Base-by-base conservation (phyloP, 2,113 vertebrate species). In the Steatornis caripensis region DNA sequence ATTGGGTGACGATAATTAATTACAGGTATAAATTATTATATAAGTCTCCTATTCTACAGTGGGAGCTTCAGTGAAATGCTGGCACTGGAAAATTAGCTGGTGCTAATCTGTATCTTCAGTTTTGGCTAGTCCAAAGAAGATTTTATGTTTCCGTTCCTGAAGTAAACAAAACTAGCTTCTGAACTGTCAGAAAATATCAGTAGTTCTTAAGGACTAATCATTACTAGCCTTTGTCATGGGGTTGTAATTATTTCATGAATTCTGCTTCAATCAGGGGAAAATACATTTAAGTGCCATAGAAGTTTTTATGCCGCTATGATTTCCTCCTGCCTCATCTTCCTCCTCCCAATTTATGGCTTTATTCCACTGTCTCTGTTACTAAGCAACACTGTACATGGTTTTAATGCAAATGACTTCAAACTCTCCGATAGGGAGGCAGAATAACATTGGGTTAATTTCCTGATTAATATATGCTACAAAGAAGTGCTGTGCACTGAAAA, bases 241-340 rank as follows among this genome's bases (percentile, higher is more conserved):
- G 57, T 65, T 95, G 89, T 97, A 97, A 96, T 96, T 97, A 69
- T 97, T 97, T 95, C 95, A 87, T 94, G 97, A 97, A 97, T 97
- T 98, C 96, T 97, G 93, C 96, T 96, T 97, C 97, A 96, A 97
- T 97, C 95, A 95, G 95, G 90, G 60, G 93, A 97, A 97, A 97
- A 97, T 93, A 96, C 66, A 46, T 89, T 97, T 93, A 96, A 98
- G 86, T 95, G 92, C 95, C 95, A 96, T 97, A 96, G 94, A 98
- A 97, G 89, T 97, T 98, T 97, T 97, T 96, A 96, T 87, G 79
- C 82, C 96, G 88, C 90, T 96, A 89, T 96, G 92, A 96, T 97
- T 97, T 97, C 86, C 88, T 82, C 32, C 68, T 61, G 54, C 78
- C 53, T 96, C 62, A 46, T 87, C 92, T 90, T 89, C 61, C 54